Evolutionary conservation across 2,797 vertebrate genomes (phyloP).

Genomic region (Pelobates cultripes): DNA sequence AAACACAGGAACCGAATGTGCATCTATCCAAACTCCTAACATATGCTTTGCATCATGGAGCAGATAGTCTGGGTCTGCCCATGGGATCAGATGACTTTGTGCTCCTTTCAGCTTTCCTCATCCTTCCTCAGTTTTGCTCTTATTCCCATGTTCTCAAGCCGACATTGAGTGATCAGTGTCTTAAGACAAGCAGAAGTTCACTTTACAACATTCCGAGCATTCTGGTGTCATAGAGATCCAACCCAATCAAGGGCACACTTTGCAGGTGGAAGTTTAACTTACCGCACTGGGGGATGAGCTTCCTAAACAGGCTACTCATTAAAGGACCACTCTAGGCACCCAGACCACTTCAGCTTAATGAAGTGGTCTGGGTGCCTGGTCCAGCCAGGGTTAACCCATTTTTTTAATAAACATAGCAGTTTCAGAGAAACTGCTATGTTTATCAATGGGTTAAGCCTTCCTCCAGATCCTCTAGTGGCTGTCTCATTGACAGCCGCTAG

Average conservation of each 20-base stretch:
- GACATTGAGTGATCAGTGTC: constrained; percentile 81
- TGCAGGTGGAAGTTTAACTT: constrained; percentile 22
- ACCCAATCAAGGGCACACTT: constrained; percentile 89
- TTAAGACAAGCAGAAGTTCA: constrained; percentile 84
- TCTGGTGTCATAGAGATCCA: constrained; percentile 78
- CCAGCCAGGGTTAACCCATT: too few relatives aligned
- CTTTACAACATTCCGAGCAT: constrained; percentile 69
- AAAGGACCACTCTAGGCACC: too few relatives aligned
- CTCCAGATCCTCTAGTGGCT: too few relatives aligned
- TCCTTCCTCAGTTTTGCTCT: constrained; percentile 74
- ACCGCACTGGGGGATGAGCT: constrained; percentile 59
- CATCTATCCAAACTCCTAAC: constrained; percentile 78
- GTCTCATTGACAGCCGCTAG: too few relatives aligned
- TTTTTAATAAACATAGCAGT: too few relatives aligned
- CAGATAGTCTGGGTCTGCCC: constrained; percentile 72
- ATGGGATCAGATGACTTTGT: constrained; percentile 85
- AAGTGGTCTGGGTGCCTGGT: too few relatives aligned
- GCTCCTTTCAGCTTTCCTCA: constrained; percentile 76
- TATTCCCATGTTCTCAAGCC: constrained; percentile 68
- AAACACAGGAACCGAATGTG: constrained; percentile 69
- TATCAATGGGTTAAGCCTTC: too few relatives aligned
- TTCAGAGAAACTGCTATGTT: too few relatives aligned
- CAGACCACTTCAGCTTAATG: too few relatives aligned
- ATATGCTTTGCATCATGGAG: constrained; percentile 80
- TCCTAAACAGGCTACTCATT: constrained; percentile 82